These are phyloP conservation scores for Sibirionetta formosa DNA, from an alignment of 2,797 vertebrate genomes.

Conservation along the genomic window DNA sequence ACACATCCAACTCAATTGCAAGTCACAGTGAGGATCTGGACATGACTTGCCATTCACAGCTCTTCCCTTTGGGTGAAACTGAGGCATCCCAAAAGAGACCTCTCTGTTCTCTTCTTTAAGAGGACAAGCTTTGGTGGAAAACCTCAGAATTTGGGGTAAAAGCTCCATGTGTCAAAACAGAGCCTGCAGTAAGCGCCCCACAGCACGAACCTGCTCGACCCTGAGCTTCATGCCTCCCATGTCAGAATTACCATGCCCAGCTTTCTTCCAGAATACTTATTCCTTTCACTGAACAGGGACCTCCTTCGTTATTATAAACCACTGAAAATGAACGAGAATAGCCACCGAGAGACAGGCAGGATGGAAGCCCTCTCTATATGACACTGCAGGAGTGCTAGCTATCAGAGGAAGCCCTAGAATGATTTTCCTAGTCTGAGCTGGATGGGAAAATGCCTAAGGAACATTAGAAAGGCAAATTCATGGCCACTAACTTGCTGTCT, in stretches of 20 bases:
- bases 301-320: background rate
- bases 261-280: background rate
- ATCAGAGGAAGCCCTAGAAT: background rate
- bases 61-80: background rate
- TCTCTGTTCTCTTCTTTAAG: background rate
- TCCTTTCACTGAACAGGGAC: background rate
- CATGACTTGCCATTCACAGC: fast-evolving
- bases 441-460: slow-evolving; percentile 40
- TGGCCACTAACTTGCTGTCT: slow-evolving; percentile 47
- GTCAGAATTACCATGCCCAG: background rate
- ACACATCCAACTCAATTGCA: background rate
- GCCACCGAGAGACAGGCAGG: background rate
- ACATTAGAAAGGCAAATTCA: slow-evolving; percentile 65
- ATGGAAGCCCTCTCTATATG: background rate
- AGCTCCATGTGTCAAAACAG: background rate
- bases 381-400: background rate
- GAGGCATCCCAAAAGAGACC: background rate
- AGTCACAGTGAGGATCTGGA: background rate
- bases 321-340: background rate
- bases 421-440: background rate
- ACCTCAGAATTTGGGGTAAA: background rate
- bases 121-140: background rate
- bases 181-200: background rate
- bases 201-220: background rate
- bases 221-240: background rate